Evolutionary conservation across 2,797 vertebrate genomes (phyloP).

Genomic region (Paedocypris micromegethes): DNA sequence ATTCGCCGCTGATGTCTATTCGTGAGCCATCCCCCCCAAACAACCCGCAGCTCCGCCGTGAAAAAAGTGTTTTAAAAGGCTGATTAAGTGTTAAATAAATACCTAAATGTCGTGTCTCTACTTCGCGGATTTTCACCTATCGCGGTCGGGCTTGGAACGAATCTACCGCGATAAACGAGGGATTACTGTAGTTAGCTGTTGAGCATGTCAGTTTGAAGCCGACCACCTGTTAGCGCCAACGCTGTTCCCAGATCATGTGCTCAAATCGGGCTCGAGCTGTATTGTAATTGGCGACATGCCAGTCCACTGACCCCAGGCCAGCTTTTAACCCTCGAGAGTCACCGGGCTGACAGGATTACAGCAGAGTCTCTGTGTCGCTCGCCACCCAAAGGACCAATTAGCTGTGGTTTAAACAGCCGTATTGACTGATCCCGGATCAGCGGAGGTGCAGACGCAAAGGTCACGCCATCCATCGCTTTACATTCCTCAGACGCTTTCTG

Average conservation of each 20-base stretch:
- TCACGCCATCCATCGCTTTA: constrained; percentile 15
- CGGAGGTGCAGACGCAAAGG: constrained; percentile 5
- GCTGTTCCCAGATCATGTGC: constrained; percentile 30
- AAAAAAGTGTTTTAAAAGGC: no score
- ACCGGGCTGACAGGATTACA: constrained; percentile 29
- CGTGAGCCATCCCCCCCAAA: no score
- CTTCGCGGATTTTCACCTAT: no score
- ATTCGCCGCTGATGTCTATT: no score
- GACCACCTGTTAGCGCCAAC: constrained; percentile 28
- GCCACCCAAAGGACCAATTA: constrained; percentile 31
- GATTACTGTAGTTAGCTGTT: constrained; percentile 5
- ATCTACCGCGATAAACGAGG: no score
- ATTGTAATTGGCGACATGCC: constrained; percentile 40
- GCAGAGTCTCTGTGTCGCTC: constrained; percentile 4
- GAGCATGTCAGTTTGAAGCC: constrained; percentile 10
- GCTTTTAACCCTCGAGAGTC: constrained; percentile 37
- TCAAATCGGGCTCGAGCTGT: constrained; percentile 24
- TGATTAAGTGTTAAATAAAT: no score
- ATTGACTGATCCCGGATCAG: constrained; percentile 26
- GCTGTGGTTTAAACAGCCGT: constrained; percentile 17
- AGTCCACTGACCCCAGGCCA: constrained; percentile 36
- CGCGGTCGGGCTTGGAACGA: no score
- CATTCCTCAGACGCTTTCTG: constrained; percentile 9
- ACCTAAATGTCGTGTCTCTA: no score
- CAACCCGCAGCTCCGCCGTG: no score